These are phyloP conservation scores for Phanerotoma sp. DNA, from an alignment of 2,888 invertebrate species.

Conservation along the genomic window DNA sequence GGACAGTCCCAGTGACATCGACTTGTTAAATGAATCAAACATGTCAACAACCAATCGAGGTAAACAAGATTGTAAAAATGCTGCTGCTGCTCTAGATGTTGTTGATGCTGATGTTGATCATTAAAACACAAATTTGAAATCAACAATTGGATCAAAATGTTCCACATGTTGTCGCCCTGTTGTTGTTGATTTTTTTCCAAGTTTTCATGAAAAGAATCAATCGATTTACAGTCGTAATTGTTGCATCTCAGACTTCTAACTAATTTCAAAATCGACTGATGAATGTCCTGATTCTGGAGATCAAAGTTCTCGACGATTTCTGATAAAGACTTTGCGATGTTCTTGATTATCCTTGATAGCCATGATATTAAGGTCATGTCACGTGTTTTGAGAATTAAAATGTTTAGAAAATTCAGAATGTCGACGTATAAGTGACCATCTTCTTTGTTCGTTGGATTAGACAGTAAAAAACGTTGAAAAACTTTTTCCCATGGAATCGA, in stretches of 20 bases:
- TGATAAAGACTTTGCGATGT: conserved; percentile 46
- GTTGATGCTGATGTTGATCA: conserved; percentile 48
- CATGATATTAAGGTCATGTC: conserved; percentile 36
- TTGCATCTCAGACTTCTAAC: conserved; percentile 43
- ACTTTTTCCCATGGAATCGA: conserved; percentile 66
- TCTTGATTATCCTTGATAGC: conserved; percentile 44
- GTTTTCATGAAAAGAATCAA: too few species aligned
- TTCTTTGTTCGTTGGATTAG: conserved; percentile 67
- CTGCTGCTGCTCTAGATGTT: conserved; percentile 38
- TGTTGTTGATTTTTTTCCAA: not conserved
- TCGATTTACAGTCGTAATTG: conserved; percentile 34
- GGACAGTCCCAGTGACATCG: conserved; percentile 49
- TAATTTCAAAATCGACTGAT: conserved; percentile 48
- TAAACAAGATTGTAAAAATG: conserved; percentile 63
- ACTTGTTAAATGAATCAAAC: conserved; percentile 59
- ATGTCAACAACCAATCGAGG: conserved; percentile 59
- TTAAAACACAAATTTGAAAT: conserved; percentile 59
- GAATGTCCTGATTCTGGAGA: conserved; percentile 46
- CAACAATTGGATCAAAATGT: conserved; percentile 57
- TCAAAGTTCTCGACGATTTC: conserved; percentile 45
- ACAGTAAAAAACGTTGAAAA: conserved; percentile 64
- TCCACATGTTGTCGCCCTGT: conserved; percentile 50
- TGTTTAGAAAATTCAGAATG: conserved; percentile 56
- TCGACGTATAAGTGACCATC: conserved; percentile 65
- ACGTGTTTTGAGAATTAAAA: conserved; percentile 42